Conservation (phyloP, 2,888 invertebrate genomes). For the Helleia helle region DNA sequence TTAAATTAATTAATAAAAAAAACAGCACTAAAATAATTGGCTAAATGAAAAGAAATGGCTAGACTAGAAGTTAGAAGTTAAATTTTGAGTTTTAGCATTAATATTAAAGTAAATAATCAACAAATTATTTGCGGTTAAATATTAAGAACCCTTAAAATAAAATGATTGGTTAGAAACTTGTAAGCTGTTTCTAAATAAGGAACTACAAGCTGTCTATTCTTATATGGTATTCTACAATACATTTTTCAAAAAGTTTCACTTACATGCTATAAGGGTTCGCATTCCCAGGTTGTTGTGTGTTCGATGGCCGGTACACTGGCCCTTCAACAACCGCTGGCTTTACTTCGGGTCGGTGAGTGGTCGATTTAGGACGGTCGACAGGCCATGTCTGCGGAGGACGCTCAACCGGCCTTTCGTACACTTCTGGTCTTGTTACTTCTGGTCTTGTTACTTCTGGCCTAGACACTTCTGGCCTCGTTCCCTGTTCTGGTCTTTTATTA, state of each 20-base stretch:
- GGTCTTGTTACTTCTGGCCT: slow-evolving; percentile 15
- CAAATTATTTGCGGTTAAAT: too few species aligned
- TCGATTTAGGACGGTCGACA: slow-evolving; percentile 14
- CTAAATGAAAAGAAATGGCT: too few species aligned
- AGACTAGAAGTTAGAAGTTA: too few species aligned
- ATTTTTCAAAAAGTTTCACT: slow-evolving; percentile 25
- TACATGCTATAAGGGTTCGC: slow-evolving; percentile 47
- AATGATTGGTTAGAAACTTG: background rate
- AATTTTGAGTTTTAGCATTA: too few species aligned
- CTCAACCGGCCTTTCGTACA: slow-evolving; percentile 11
- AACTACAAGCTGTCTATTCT: background rate
- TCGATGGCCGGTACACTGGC: slow-evolving; percentile 46
- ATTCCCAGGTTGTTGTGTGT: slow-evolving; percentile 26
- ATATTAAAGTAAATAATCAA: too few species aligned
- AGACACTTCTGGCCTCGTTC: slow-evolving; percentile 5
- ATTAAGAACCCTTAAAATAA: too few species aligned
- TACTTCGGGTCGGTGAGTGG: slow-evolving; percentile 30
- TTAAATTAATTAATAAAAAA: too few species aligned
- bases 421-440: slow-evolving; percentile 12
- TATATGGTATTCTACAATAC: background rate
- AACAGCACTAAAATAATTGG: too few species aligned
- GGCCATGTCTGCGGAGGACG: slow-evolving; percentile 16
- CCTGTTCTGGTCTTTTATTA: slow-evolving; percentile 1
- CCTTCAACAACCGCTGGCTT: slow-evolving; percentile 33
- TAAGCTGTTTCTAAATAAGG: background rate